Percentiles rank a stretch among this genome's conserved stretches.
Evolutionary conservation across 2,888 invertebrate genomes (phyloP).

Genomic region (Alentia gelatinosa): DNA sequence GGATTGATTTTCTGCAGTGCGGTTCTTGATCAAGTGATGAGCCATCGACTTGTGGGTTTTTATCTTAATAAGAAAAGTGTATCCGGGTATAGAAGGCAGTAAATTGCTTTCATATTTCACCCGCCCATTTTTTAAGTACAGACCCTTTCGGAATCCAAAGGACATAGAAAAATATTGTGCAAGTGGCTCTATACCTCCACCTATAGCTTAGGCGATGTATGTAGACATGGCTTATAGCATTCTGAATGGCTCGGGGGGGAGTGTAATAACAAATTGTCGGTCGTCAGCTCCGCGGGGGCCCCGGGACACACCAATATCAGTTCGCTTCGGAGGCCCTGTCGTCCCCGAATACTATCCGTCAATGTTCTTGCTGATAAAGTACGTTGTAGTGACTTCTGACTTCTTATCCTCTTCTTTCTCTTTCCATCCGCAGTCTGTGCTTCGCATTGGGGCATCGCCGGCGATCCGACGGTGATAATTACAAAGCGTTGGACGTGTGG

Average conservation of each 20-base stretch:
- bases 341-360: neutral
- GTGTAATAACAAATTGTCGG: neutral
- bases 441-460: neutral
- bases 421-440: neutral
- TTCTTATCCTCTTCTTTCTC: neutral
- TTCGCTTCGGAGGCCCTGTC: neutral
- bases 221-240: neutral
- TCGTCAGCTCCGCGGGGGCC: neutral
- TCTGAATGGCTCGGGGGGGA: neutral
- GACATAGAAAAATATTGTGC: no score
- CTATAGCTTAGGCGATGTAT: neutral
- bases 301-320: neutral
- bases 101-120: no score
- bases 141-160: no score
- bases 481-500: neutral
- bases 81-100: no score
- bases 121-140: no score
- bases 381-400: neutral
- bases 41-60: no score
- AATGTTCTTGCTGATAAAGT: neutral
- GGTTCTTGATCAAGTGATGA: no score
- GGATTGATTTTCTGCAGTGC: no score
- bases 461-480: neutral
- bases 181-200: no score
- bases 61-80: no score